Percentiles rank a stretch among this genome's conserved stretches.
Evolutionary conservation across 2,113 vertebrate genomes (phyloP).

Genomic region (Capra hircus): DNA sequence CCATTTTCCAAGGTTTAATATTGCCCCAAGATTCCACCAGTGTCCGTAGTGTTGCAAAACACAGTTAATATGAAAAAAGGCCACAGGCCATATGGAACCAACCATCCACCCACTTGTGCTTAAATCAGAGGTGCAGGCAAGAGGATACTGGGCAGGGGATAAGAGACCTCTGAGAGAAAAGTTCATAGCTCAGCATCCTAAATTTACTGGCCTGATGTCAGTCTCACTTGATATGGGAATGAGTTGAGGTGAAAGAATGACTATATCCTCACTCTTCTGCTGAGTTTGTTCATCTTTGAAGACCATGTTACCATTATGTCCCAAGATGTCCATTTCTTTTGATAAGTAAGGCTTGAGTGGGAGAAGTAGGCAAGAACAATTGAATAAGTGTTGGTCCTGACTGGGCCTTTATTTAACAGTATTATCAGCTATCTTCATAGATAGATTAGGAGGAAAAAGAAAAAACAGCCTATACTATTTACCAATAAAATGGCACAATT

Average conservation of each 20-base stretch:
- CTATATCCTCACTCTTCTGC: neutral
- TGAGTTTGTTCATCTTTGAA: constrained; percentile 9
- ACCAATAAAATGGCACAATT: neutral
- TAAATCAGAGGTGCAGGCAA: neutral
- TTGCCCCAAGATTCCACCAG: neutral
- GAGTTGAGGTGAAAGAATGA: neutral
- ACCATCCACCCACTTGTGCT: neutral
- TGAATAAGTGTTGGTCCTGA: neutral
- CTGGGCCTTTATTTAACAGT: neutral
- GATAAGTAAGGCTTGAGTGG: neutral
- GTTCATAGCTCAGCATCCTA: neutral
- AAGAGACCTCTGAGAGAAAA: neutral
- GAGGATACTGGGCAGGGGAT: neutral
- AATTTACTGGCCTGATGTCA: neutral
- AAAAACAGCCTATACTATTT: neutral
- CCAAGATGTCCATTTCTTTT: constrained; percentile 12
- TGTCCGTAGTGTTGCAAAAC: neutral
- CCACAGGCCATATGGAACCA: neutral
- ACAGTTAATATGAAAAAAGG: neutral
- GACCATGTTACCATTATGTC: neutral
- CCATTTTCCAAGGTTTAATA: neutral
- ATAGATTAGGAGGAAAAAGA: neutral
- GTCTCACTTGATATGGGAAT: neutral
- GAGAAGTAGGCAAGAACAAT: neutral
- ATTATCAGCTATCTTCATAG: neutral